A percentile compares a stretch with the other conserved stretches of the same genome.
phyloP scores from a whole-genome alignment of 64 coral and sea anemone genomes.

The Orbicella faveolata region DNA sequence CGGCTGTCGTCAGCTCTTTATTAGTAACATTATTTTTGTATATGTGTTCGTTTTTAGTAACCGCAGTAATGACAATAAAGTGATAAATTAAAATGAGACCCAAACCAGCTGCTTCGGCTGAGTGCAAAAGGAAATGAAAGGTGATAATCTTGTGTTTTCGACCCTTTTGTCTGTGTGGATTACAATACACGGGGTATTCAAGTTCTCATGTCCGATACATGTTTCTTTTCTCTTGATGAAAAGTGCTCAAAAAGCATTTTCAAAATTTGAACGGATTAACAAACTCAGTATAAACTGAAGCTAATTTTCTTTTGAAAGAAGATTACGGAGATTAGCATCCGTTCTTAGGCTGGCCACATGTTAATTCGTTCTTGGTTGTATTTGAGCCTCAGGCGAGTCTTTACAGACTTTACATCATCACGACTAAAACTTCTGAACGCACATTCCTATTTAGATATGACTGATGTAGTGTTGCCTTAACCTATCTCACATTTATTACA shows the following conservation, averaged over 20 bases:
- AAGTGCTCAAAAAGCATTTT: constrained; percentile 20
- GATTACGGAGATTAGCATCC: neutral
- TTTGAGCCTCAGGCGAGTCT: neutral
- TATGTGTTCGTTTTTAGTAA: neutral
- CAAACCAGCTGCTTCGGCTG: constrained; percentile 16
- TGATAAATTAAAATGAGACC: constrained; percentile 14
- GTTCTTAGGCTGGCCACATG: neutral
- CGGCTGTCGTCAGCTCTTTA: constrained; percentile 7
- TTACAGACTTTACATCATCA: no score
- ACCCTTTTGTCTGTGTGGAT: constrained; percentile 3
- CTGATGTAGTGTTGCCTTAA: no score
- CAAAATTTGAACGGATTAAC: constrained; percentile 9
- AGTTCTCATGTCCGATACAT: constrained; percentile 7
- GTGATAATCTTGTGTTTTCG: constrained; percentile 7
- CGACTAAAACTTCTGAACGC: no score
- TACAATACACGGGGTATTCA: neutral
- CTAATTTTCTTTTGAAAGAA: neutral
- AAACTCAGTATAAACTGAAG: neutral
- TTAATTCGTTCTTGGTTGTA: neutral
- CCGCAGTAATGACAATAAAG: constrained; percentile 3
- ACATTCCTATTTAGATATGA: no score
- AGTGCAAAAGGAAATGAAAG: neutral
- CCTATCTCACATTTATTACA: no score
- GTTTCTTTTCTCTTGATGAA: neutral
- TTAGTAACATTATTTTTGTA: neutral